Evolutionary conservation across 2,888 invertebrate species (phyloP), one percentile per base, ranked within the genome.

Genomic region (Metopia argyrocephala): DNA sequence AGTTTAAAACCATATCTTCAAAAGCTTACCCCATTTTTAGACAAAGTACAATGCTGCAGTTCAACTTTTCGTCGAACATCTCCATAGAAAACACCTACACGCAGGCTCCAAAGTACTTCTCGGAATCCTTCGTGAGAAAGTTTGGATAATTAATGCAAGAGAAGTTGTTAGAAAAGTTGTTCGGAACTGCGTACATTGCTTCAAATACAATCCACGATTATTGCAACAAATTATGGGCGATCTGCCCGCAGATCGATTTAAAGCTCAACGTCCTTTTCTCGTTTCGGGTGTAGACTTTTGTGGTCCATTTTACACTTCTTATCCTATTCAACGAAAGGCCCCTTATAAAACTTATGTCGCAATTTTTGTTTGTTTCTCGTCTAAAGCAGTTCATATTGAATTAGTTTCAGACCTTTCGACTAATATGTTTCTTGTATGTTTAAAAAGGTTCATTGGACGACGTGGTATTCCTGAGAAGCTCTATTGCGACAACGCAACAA

Each of bases 261-360:
- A 69, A 27, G 65, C 56, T 4, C 78, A 71, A 31, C 73, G 80
- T n/a, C 83, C 78, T 21, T 82, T 82, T 69, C 62, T 73, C 20
- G 57, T 68, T 38, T 74, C 80, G 57, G 82, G 82, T 18, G 76
- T 84, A 9, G 81, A 83, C 50, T 82, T 83, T 74, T 82, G 78
- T 68, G 78, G 73, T 15, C 76, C 76, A 2, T 71, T 71, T 38
- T 46, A 20, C 12, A 81, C 64, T 2, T 71, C 76, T 54, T 74
- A 76, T 27, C 73, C 57, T 6, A 76, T 82, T 28, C 31, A 31
- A 9, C 31, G 31, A 56, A 78, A 20, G 61, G 82, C 9, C 69
- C 45, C 61, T 20, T 52, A 69, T 65, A 56, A 73, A 46, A 71
- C 71, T 18, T 71, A 62, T 50, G 38, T 71, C 1, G 54, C 54